phyloP scores from a whole-genome alignment of 2,888 invertebrate species.

The Liposcelis brunnea region DNA sequence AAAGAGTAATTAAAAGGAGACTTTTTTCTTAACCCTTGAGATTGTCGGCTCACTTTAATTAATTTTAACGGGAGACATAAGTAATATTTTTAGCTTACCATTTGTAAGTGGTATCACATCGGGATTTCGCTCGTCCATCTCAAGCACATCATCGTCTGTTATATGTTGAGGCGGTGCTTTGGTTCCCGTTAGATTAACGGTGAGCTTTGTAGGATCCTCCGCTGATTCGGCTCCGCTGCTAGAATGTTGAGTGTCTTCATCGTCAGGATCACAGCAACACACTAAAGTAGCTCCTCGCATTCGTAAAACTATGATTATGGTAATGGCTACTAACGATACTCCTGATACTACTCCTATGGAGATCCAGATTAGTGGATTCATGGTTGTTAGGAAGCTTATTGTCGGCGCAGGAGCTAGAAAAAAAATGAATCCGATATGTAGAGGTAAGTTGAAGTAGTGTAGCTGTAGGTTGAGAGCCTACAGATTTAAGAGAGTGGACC shows the following conservation, averaged over 20 bases:
- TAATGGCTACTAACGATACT: constrained; percentile 1
- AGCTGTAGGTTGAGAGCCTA: no score
- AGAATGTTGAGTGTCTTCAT: not conserved
- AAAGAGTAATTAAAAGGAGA: no score
- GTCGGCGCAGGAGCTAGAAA: not conserved
- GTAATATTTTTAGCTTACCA: constrained; percentile 8
- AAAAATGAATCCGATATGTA: not conserved
- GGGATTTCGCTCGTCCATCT: constrained; percentile 13
- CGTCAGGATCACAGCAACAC: not conserved
- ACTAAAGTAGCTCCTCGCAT: not conserved
- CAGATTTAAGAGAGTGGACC: no score
- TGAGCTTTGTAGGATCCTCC: constrained; percentile 1
- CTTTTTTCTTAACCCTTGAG: no score
- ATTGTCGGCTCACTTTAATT: no score
- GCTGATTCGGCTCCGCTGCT: not conserved
- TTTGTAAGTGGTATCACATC: constrained; percentile 13
- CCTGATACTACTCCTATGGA: constrained; percentile 1
- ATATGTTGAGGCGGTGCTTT: not conserved
- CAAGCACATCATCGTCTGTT: not conserved
- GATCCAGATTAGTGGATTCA: constrained; percentile 2
- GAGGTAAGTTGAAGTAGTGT: not conserved
- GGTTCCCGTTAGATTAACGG: not conserved
- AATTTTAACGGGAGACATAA: not conserved
- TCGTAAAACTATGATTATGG: not conserved
- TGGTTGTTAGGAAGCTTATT: not conserved